Base-by-base conservation (phyloP, 2,113 vertebrate species). In the Toxotes chatareus region DNA sequence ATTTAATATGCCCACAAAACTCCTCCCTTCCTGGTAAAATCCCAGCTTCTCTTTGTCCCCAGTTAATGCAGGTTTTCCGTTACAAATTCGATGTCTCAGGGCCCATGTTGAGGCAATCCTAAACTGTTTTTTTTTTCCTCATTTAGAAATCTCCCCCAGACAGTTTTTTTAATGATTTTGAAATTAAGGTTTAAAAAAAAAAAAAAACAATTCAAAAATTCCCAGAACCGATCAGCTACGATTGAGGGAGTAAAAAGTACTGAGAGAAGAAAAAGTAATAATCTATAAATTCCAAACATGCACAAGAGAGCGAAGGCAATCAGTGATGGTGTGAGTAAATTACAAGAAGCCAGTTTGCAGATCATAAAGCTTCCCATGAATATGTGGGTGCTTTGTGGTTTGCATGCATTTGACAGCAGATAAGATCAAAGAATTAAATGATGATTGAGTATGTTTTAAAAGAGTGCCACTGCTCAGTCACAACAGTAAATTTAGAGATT, bases 391-490 rank as follows among this genome's bases (percentile, higher is more conserved):
- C 56, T 31, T 46, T 19, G 7, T 62, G 74, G 46, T 71, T 76
- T 72, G 31, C 64, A 60, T 66, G 21, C 8, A n/a, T 63, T 44
- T 67, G 47, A 74, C 67, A 53, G 70, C 55, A 67, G 73, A 86
- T 86, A 38, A 76, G 49, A 73, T 73, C 57, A 53, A 74, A 46
- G 27, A 83, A 73, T 74, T 19, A 60, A 63, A 79, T 77, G 57
- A 84, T 69, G 17, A 84, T 80, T 65, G 74, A 62, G 53, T 19
- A 17, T 73, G 62, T 19, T 21, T 51, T 40, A 12, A 65, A 72
- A 55, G 0, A 78, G 38, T 83, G 23, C 27, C n/a, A 31, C 16
- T 51, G 56, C 23, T 7, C 17, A n/a, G 42, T 19, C 62, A 67
- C 31, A 49, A 38, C 64, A 51, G 64, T 38, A 63, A n/a, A 68